These are phyloP conservation scores for Labeo rohita DNA, from an alignment of 2,113 vertebrate species.

Conservation along the genomic window DNA sequence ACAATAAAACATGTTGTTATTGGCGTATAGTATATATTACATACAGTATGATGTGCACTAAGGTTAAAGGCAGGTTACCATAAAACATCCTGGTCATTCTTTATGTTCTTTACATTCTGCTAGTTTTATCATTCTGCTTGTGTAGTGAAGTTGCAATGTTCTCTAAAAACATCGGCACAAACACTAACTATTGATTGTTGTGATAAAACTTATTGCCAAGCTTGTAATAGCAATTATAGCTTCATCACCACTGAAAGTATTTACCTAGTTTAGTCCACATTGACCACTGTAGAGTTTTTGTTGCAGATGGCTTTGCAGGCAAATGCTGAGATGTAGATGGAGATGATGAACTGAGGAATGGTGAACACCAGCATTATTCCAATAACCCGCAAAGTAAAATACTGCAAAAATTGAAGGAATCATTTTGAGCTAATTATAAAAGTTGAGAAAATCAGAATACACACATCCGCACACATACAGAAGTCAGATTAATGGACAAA, in stretches of 20 bases:
- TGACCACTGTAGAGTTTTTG: not conserved
- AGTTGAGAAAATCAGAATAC: not conserved
- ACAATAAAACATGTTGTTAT: not conserved
- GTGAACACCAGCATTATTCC: not conserved
- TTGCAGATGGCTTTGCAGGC: not conserved
- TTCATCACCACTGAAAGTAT: not conserved
- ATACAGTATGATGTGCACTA: not conserved
- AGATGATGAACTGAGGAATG: conserved; percentile 22
- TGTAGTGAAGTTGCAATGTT: not conserved
- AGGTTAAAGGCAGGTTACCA: not conserved
- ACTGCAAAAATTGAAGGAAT: conserved; percentile 3
- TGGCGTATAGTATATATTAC: not conserved
- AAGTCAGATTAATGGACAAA: no score
- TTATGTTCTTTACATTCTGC: not conserved
- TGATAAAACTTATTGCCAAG: not conserved
- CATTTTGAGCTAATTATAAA: not conserved
- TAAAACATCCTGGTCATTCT: not conserved
- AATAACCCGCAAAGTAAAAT: not conserved
- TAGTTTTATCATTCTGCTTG: not conserved
- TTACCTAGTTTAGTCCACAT: not conserved
- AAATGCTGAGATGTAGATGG: conserved; percentile 15
- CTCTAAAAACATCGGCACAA: not conserved
- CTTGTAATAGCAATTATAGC: not conserved
- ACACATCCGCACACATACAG: no score
- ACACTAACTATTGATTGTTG: not conserved